Evolutionary conservation across 2,888 invertebrate species (phyloP).

Genomic region (Cephus nigrinus): DNA sequence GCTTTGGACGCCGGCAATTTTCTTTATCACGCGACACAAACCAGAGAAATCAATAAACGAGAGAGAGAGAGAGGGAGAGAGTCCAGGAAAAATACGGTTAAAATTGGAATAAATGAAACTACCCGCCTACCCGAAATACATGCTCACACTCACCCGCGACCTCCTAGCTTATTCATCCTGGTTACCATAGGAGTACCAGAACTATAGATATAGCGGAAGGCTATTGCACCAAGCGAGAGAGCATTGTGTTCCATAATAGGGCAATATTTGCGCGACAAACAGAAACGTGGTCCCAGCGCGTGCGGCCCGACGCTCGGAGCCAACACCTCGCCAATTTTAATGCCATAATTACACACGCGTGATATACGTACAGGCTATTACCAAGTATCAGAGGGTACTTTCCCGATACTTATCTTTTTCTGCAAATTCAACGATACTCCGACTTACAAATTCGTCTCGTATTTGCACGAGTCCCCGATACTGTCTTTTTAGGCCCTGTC

Average conservation of each 20-base stretch:
- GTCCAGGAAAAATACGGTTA: neutral
- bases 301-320: neutral
- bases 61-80: neutral
- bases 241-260: conserved; percentile 58
- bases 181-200: neutral
- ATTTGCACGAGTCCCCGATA: neutral
- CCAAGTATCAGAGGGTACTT: neutral
- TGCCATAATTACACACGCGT: neutral
- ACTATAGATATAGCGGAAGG: neutral
- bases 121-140: neutral
- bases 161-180: neutral
- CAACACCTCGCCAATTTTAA: conserved; percentile 5
- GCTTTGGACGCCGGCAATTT: conserved; percentile 37
- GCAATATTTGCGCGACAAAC: conserved; percentile 58
- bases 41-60: conserved; percentile 46
- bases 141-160: neutral
- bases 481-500: neutral
- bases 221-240: conserved; percentile 21
- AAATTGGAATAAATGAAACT: neutral
- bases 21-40: conserved; percentile 50
- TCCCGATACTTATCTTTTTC: neutral
- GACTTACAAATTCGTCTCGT: neutral
- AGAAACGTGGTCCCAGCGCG: conserved; percentile 13
- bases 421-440: neutral
- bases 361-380: neutral